Evolutionary conservation across 2,797 vertebrate genomes (phyloP).

Genomic region (Acanthurus tractus): DNA sequence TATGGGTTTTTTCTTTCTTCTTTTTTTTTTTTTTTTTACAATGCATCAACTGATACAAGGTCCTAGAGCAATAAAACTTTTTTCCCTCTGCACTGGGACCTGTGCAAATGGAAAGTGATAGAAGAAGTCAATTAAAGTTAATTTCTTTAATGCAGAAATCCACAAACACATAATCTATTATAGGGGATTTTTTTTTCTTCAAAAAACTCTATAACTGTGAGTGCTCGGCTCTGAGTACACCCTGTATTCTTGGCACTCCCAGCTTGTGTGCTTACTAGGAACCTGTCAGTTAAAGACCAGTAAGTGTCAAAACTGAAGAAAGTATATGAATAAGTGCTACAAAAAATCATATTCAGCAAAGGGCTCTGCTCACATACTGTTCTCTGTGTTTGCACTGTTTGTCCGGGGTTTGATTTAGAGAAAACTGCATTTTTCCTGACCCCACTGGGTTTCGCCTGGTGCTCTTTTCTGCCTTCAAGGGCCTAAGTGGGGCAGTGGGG

Average conservation of each 20-base stretch:
- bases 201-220: background rate
- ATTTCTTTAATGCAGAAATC: background rate
- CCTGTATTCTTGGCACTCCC: background rate
- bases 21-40: slow-evolving; percentile 21
- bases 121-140: background rate
- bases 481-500: background rate
- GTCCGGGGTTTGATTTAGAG: slow-evolving; percentile 30
- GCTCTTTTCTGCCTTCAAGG: slow-evolving; percentile 8
- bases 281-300: slow-evolving; percentile 27
- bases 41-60: slow-evolving; percentile 7
- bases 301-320: slow-evolving; percentile 14
- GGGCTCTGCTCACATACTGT: slow-evolving; percentile 14
- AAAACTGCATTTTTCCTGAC: slow-evolving; percentile 20
- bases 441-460: slow-evolving; percentile 16
- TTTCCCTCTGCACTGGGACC: background rate
- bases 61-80: slow-evolving; percentile 8
- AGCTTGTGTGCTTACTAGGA: background rate
- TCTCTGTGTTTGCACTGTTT: slow-evolving; percentile 13
- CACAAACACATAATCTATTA: background rate
- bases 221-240: background rate
- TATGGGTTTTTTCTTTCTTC: slow-evolving; percentile 22
- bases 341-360: slow-evolving; percentile 16
- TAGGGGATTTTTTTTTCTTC: background rate
- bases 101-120: background rate
- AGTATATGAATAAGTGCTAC: background rate